These are phyloP conservation scores for Anabacerthia variegaticeps DNA, from an alignment of 2,797 vertebrate genomes.

Conservation along the genomic window DNA sequence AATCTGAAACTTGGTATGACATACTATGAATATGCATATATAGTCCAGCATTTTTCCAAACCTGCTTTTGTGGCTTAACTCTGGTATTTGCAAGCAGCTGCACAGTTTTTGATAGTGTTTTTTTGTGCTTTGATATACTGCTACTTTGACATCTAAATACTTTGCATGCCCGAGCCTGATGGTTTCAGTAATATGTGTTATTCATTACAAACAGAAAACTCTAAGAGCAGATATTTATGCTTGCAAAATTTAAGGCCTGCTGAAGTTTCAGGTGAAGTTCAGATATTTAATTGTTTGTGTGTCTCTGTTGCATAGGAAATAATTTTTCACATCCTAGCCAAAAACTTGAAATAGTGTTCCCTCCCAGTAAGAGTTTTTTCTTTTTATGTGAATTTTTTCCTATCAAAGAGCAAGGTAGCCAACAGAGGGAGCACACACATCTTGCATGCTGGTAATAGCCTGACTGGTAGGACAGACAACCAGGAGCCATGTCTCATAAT, in stretches of 20 bases:
- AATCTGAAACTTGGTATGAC: not conserved
- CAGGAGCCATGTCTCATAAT: not conserved
- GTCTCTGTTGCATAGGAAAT: not conserved
- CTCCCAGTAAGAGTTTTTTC: not conserved
- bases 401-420: not conserved
- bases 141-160: not conserved
- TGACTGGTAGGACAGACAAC: not conserved
- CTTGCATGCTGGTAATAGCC: not conserved
- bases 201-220: not conserved
- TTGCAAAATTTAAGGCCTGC: not conserved
- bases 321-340: not conserved
- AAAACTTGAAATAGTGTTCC: not conserved
- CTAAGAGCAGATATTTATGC: not conserved
- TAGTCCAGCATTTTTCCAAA: not conserved
- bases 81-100: not conserved
- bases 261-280: not conserved
- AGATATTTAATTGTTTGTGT: not conserved
- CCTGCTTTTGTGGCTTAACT: not conserved
- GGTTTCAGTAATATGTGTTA: not conserved
- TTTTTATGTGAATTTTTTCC: not conserved
- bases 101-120: not conserved
- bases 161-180: not conserved
- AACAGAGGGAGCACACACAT: conserved; percentile 42
- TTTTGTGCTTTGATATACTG: not conserved
- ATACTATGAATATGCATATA: not conserved